Evolutionary conservation across 2,113 vertebrate species (phyloP).

Genomic region (Calyptommatus sinebrachiatus): DNA sequence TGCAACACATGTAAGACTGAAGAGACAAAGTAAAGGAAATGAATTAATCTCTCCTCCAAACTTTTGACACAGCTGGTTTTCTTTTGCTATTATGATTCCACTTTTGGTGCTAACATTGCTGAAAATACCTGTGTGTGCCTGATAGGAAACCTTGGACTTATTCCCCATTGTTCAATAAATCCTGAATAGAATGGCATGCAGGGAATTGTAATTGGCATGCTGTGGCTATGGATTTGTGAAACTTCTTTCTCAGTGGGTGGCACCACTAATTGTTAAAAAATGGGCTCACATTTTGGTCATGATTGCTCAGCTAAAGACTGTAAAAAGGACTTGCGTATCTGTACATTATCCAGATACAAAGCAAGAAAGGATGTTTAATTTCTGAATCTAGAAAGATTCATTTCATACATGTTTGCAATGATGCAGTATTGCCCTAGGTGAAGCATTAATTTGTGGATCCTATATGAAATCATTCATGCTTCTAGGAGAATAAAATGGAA

Average conservation of each 20-base stretch:
- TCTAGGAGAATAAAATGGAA: not conserved
- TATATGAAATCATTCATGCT: not conserved
- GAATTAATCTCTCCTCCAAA: not conserved
- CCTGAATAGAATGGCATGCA: constrained; percentile 1
- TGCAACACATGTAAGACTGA: not conserved
- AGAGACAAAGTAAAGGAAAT: not conserved
- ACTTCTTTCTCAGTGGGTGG: constrained; percentile 18
- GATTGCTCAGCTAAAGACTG: not conserved
- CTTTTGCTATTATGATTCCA: not conserved
- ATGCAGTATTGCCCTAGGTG: too few relatives aligned
- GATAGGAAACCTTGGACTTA: not conserved
- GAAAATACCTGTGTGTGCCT: not conserved
- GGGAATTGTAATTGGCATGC: constrained; percentile 19
- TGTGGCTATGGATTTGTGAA: constrained; percentile 27
- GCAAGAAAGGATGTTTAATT: not conserved
- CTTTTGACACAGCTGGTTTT: not conserved
- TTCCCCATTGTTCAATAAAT: constrained; percentile 5
- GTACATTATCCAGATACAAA: not conserved
- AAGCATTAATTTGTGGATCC: not conserved
- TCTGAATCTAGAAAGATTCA: not conserved
- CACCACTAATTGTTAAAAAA: constrained; percentile 3
- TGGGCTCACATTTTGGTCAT: not conserved
- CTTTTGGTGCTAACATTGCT: not conserved
- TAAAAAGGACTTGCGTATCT: too few relatives aligned
- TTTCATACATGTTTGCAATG: not conserved